phyloP scores from a whole-genome alignment of 2,797 vertebrate species.

The Hypotaenidia philippensis region DNA sequence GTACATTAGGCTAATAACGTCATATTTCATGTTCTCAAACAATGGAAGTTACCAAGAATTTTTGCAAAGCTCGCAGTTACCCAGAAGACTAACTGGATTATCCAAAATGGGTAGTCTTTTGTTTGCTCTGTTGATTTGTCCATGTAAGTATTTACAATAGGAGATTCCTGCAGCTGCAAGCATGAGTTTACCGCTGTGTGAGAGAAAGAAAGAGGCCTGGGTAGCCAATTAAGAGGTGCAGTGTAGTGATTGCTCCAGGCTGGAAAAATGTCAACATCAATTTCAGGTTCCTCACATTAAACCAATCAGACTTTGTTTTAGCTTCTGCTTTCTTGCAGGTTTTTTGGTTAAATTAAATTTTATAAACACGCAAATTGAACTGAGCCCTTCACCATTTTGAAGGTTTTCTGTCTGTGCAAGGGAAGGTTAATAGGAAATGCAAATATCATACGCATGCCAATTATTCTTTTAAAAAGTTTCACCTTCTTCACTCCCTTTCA shows the following conservation, averaged over 20 bases:
- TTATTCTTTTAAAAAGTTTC: not conserved
- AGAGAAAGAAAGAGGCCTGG: not conserved
- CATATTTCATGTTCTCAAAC: not conserved
- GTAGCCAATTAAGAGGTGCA: slow-evolving; percentile 16
- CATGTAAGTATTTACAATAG: not conserved
- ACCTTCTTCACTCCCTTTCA: not conserved
- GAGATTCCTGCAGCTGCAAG: not conserved
- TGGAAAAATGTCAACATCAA: slow-evolving; percentile 15
- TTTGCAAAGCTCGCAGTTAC: not conserved
- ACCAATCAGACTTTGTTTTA: slow-evolving; percentile 1
- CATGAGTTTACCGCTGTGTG: not conserved
- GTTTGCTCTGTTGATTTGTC: not conserved
- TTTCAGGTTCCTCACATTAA: slow-evolving; percentile 20
- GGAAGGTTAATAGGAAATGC: slow-evolving; percentile 36
- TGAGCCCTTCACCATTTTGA: not conserved
- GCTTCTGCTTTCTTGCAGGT: not conserved
- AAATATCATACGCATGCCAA: not conserved
- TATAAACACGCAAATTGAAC: slow-evolving; percentile 9
- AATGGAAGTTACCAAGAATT: slow-evolving; percentile 5
- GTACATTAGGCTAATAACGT: slow-evolving; percentile 10
- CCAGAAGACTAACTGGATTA: slow-evolving; percentile 38
- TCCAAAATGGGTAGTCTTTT: not conserved
- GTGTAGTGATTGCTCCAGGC: slow-evolving; percentile 1
- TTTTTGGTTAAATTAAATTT: slow-evolving; percentile 43
- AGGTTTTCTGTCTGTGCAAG: not conserved